These are phyloP conservation scores for Epistrophe grossulariae DNA, from an alignment of 2,888 invertebrate species.

Conservation along the genomic window DNA sequence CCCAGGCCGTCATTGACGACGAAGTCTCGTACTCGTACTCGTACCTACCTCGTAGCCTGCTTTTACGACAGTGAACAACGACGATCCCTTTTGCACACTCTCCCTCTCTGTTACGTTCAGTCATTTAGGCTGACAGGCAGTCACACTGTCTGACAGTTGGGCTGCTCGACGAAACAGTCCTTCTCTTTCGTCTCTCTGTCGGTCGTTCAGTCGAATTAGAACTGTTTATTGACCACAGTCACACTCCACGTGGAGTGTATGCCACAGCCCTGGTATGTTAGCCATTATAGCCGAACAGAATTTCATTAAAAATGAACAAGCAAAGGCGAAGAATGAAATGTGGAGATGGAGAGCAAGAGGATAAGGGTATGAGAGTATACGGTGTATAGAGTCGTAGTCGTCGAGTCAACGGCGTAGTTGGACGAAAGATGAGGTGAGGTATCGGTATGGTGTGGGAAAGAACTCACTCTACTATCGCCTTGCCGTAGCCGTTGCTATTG, in stretches of 20 bases:
- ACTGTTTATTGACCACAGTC: constrained; percentile 76
- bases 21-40: neutral
- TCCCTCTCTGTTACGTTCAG: constrained; percentile 54
- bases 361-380: constrained; percentile 21
- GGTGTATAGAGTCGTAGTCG: constrained; percentile 24
- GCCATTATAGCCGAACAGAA: constrained; percentile 76
- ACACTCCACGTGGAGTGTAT: constrained; percentile 76
- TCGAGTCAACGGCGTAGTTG: constrained; percentile 40
- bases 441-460: constrained; percentile 14
- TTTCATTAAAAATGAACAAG: constrained; percentile 76
- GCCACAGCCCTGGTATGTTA: constrained; percentile 75
- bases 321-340: constrained; percentile 76
- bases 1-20: constrained; percentile 22
- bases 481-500: constrained; percentile 1
- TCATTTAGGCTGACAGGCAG: constrained; percentile 1
- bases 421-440: constrained; percentile 27
- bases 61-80: constrained; percentile 10
- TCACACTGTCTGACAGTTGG: neutral
- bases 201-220: constrained; percentile 70
- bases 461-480: constrained; percentile 49
- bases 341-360: constrained; percentile 46
- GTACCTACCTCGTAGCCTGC: neutral
- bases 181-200: constrained; percentile 1
- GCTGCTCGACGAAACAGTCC: neutral
- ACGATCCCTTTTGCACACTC: constrained; percentile 72